These are phyloP conservation scores for Apis laboriosa DNA, from an alignment of 1,140 invertebrate genomes.

Conservation along the genomic window DNA sequence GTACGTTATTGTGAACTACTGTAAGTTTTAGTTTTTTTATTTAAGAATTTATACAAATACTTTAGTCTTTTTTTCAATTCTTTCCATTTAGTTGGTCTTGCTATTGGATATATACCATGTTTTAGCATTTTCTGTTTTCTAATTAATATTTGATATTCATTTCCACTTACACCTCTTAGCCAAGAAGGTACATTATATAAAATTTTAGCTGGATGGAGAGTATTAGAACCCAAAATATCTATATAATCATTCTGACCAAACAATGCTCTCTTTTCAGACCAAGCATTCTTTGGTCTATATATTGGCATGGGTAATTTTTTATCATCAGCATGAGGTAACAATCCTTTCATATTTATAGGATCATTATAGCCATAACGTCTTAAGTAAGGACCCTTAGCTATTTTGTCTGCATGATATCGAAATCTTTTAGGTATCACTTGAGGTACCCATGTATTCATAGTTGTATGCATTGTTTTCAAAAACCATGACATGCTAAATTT, in stretches of 20 bases:
- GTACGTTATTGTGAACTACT: not conserved
- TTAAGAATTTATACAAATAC: conserved; percentile 89
- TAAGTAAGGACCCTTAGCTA: conserved; percentile 82
- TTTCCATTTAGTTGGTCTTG: conserved; percentile 88
- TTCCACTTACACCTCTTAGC: conserved; percentile 92
- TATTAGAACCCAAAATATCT: conserved; percentile 93
- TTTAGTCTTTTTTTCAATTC: conserved; percentile 87
- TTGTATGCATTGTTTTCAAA: conserved; percentile 47
- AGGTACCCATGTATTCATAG: conserved; percentile 70
- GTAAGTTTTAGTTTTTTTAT: conserved; percentile 88
- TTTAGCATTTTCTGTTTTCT: conserved; percentile 87
- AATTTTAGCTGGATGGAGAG: conserved; percentile 90
- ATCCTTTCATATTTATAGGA: conserved; percentile 84
- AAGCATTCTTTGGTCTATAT: conserved; percentile 87
- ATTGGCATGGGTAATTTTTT: conserved; percentile 84
- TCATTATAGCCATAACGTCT: conserved; percentile 88
- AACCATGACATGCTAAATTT: conserved; percentile 69
- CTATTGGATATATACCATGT: conserved; percentile 81
- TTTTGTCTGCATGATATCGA: conserved; percentile 86
- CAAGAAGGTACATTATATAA: conserved; percentile 92
- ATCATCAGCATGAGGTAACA: conserved; percentile 84
- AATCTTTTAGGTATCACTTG: conserved; percentile 80
- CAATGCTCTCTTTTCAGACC: conserved; percentile 88
- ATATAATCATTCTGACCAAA: conserved; percentile 99
- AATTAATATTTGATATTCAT: conserved; percentile 91